Percentiles rank a stretch among this genome's conserved stretches.
phyloP scores from a whole-genome alignment of 2,888 invertebrate species.

The Philereme vetulata region DNA sequence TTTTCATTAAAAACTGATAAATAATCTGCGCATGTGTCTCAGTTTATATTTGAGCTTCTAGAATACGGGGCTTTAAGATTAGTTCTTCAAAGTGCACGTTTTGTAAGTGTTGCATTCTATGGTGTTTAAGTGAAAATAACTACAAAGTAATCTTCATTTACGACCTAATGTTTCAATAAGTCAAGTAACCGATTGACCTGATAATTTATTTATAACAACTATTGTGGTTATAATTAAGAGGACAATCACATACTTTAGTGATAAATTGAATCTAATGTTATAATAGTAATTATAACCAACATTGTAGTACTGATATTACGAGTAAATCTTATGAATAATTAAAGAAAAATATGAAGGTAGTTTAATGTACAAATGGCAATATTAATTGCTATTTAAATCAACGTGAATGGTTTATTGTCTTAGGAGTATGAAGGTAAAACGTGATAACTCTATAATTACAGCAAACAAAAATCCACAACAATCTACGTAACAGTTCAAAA shows the following conservation, averaged over 20 bases:
- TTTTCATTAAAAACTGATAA: too few species aligned
- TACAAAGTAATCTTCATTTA: conserved; percentile 32
- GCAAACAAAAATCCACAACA: not conserved
- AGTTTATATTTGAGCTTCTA: too few species aligned
- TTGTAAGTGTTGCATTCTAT: conserved; percentile 16
- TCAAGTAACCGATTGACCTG: not conserved
- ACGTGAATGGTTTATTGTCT: not conserved
- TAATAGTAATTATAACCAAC: conserved; percentile 21
- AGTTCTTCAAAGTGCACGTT: not conserved
- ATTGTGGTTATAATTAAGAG: conserved; percentile 22
- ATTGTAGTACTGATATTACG: conserved; percentile 8
- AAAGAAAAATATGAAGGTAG: not conserved
- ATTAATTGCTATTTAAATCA: not conserved
- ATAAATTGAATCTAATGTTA: conserved; percentile 25
- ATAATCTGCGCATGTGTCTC: too few species aligned
- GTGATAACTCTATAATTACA: conserved; percentile 2
- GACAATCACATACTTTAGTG: conserved; percentile 6
- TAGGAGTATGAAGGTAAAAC: conserved; percentile 15
- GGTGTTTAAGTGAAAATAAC: conserved; percentile 34
- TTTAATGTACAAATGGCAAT: not conserved
- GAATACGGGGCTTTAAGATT: too few species aligned
- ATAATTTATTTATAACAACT: conserved; percentile 31
- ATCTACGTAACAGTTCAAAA: not conserved
- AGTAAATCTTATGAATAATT: not conserved
- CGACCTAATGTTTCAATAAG: conserved; percentile 26